phyloP scores from a whole-genome alignment of 2,797 vertebrate genomes.

The Percopsis omiscomaycus region DNA sequence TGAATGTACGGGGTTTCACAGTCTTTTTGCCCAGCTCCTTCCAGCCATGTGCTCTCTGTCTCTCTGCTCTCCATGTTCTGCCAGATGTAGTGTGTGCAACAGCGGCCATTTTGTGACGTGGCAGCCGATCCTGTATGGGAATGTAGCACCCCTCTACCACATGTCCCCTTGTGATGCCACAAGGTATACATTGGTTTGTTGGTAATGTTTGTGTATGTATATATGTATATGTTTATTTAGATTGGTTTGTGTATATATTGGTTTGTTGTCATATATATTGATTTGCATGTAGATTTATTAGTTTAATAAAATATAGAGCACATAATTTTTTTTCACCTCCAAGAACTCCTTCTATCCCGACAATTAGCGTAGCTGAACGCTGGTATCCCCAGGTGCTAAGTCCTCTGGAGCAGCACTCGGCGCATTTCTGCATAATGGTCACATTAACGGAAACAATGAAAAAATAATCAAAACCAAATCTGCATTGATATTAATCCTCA shows the following conservation, averaged over 20 bases:
- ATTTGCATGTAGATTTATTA: too few relatives aligned
- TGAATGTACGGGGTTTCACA: not conserved
- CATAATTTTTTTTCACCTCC: too few relatives aligned
- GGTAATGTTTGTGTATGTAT: not conserved
- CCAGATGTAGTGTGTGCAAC: not conserved
- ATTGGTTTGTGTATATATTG: not conserved
- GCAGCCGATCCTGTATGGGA: not conserved
- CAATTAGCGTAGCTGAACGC: too few relatives aligned
- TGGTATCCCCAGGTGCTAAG: too few relatives aligned
- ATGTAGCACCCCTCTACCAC: not conserved
- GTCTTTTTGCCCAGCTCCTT: not conserved
- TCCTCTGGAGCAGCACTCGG: too few relatives aligned
- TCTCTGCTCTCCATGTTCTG: not conserved
- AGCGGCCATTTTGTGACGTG: constrained; percentile 1
- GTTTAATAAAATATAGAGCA: too few relatives aligned
- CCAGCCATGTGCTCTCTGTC: not conserved
- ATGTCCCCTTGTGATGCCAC: not conserved
- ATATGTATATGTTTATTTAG: not conserved
- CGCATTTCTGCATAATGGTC: too few relatives aligned
- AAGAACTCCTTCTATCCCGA: too few relatives aligned
- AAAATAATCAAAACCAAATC: too few relatives aligned
- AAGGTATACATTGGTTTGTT: not conserved
- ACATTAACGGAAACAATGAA: too few relatives aligned
- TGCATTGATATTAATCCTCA: too few relatives aligned
- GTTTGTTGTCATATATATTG: too few relatives aligned